Conservation (phyloP, 1,140 invertebrate genomes). For the Platyscapa corneri region DNA sequence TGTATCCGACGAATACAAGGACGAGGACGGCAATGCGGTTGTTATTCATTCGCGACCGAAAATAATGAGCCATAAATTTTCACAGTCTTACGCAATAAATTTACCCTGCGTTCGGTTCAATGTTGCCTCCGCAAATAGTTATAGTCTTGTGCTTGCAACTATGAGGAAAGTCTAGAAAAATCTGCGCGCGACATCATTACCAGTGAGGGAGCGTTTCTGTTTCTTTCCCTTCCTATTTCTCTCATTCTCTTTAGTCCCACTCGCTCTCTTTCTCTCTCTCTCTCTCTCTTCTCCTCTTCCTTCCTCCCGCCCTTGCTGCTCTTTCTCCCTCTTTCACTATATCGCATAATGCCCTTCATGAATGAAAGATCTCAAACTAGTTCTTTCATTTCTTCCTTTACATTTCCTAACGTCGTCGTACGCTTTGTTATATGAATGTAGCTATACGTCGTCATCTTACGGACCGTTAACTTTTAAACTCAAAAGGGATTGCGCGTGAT, state of each 20-base stretch:
- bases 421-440: constrained; percentile 9
- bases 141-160: not conserved
- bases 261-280: not conserved
- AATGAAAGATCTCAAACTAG: constrained; percentile 47
- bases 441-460: not conserved
- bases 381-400: constrained; percentile 31
- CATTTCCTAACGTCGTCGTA: not conserved
- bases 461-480: constrained; percentile 39
- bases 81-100: constrained; percentile 29
- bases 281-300: not conserved
- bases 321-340: not conserved
- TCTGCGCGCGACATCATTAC: not conserved
- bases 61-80: constrained; percentile 48
- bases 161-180: constrained; percentile 10
- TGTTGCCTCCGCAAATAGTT: not conserved
- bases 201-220: not conserved
- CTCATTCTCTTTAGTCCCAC: not conserved
- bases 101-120: not conserved
- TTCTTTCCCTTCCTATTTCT: not conserved
- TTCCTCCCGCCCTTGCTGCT: not conserved
- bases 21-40: not conserved
- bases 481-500: constrained; percentile 19
- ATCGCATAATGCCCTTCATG: constrained; percentile 41
- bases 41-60: constrained; percentile 47
- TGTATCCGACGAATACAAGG: constrained; percentile 3